Percentiles rank a stretch among this genome's conserved stretches.
Conservation (phyloP, 2,113 vertebrate species). For the Salvelinus alpinus region DNA sequence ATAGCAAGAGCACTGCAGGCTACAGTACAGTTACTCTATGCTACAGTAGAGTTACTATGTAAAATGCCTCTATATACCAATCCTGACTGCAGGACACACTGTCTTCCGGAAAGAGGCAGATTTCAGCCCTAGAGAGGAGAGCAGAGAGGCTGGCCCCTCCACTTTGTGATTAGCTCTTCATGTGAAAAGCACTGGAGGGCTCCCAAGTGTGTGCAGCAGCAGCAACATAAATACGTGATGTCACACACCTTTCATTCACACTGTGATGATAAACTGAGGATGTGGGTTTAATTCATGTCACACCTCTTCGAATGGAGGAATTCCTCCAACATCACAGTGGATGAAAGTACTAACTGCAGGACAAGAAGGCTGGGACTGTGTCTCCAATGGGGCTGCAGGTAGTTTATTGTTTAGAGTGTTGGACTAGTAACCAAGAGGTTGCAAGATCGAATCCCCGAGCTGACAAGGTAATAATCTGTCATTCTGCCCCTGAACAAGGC, state of each 20-base stretch:
- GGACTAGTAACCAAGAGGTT: too few species aligned
- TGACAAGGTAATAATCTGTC: too few species aligned
- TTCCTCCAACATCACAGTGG: conserved; percentile 3
- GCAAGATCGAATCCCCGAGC: too few species aligned
- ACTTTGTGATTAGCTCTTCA: conserved; percentile 54
- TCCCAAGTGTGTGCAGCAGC: conserved; percentile 50
- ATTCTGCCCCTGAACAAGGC: too few species aligned
- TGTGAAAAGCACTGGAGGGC: conserved; percentile 46
- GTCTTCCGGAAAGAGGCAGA: conserved; percentile 34
- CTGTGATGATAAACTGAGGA: conserved; percentile 15
- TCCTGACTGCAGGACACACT: conserved; percentile 31
- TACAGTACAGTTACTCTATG: conserved; percentile 39
- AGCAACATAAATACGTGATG: conserved; percentile 87
- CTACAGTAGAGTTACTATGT: conserved; percentile 37
- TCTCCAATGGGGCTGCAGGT: neutral
- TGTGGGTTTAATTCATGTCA: too few species aligned
- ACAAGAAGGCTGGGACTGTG: neutral
- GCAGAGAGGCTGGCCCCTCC: conserved; percentile 21
- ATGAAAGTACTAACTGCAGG: neutral
- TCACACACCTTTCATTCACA: conserved; percentile 82
- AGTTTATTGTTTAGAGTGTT: too few species aligned
- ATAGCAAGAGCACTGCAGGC: conserved; percentile 38
- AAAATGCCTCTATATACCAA: conserved; percentile 38
- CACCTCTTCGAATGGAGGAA: neutral
- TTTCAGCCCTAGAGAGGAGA: conserved; percentile 42